phyloP scores from a whole-genome alignment of 2,888 invertebrate genomes.

The Cryptus viduatorius region DNA sequence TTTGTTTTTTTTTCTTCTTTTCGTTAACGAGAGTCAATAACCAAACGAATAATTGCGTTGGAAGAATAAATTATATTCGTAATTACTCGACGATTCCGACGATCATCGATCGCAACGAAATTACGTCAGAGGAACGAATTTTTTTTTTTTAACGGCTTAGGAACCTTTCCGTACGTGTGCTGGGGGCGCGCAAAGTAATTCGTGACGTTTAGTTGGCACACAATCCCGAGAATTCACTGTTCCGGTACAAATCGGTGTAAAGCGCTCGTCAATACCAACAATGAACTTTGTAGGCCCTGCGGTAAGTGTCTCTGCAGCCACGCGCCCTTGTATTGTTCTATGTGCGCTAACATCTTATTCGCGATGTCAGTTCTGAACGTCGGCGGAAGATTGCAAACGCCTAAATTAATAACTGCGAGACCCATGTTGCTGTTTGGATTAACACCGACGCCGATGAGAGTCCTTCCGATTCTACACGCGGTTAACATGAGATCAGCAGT shows the following conservation, averaged over 20 bases:
- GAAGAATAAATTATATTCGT: slow-evolving; percentile 45
- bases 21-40: slow-evolving; percentile 35
- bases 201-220: slow-evolving; percentile 21
- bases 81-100: slow-evolving; percentile 4
- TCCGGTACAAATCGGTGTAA: slow-evolving; percentile 86
- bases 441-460: slow-evolving; percentile 86
- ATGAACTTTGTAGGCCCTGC: slow-evolving; percentile 86
- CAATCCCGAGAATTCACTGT: slow-evolving; percentile 72
- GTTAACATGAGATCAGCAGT: slow-evolving; percentile 88
- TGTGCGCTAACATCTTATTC: slow-evolving; percentile 87
- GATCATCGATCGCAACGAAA: slow-evolving; percentile 3
- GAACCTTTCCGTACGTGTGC: slow-evolving; percentile 29
- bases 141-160: background rate
- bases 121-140: background rate
- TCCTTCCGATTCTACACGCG: slow-evolving; percentile 87
- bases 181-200: slow-evolving; percentile 5
- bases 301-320: slow-evolving; percentile 87
- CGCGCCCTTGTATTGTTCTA: slow-evolving; percentile 86
- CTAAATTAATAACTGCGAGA: slow-evolving; percentile 87
- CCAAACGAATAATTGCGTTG: slow-evolving; percentile 28
- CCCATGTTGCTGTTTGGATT: slow-evolving; percentile 87
- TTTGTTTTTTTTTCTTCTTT: too few species aligned
- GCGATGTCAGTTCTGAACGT: slow-evolving; percentile 89
- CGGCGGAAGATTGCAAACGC: slow-evolving; percentile 88
- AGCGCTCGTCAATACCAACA: slow-evolving; percentile 85